A percentile compares a stretch with the other conserved stretches of the same genome.
These are phyloP conservation scores for Lepidocyrtoides sp. DNA, from an alignment of 2,888 invertebrate species.

Conservation along the genomic window DNA sequence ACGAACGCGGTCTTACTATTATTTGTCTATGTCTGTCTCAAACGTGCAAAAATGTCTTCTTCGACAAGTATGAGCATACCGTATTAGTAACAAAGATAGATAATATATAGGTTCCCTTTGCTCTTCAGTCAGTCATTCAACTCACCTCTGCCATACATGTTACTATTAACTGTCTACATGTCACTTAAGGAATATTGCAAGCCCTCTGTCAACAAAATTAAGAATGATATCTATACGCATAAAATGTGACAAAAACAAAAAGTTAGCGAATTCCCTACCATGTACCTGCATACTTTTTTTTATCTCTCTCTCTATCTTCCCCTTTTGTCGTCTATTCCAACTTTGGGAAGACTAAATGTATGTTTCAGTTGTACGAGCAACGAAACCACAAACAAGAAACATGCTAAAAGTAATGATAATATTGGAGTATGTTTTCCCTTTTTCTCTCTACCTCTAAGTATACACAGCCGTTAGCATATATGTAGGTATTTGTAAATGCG, in stretches of 20 bases:
- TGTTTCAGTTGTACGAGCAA: not conserved
- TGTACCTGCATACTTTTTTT: not conserved
- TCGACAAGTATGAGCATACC: too few species aligned
- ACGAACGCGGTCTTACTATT: too few species aligned
- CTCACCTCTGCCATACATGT: constrained; percentile 24
- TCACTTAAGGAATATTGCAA: not conserved
- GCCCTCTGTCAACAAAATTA: constrained; percentile 35
- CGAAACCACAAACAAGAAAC: constrained; percentile 28
- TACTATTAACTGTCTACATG: constrained; percentile 24
- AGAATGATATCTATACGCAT: constrained; percentile 22
- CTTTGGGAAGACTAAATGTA: not conserved
- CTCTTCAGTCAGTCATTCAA: constrained; percentile 5
- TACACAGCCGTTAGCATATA: not conserved
- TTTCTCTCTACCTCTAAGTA: not conserved
- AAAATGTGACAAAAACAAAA: constrained; percentile 23
- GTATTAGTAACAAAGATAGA: too few species aligned
- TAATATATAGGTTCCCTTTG: too few species aligned
- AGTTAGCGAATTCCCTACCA: not conserved
- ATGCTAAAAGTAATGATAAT: constrained; percentile 33
- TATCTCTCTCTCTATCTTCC: too few species aligned
- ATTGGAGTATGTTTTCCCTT: constrained; percentile 22
- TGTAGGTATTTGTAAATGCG: too few species aligned
- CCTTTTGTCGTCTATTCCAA: too few species aligned
- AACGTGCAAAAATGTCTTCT: too few species aligned
- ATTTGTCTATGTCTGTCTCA: too few species aligned